Evolutionary conservation across 2,888 invertebrate species (phyloP), one percentile per base, ranked within the genome.

Genomic region (Eulithis testata): DNA sequence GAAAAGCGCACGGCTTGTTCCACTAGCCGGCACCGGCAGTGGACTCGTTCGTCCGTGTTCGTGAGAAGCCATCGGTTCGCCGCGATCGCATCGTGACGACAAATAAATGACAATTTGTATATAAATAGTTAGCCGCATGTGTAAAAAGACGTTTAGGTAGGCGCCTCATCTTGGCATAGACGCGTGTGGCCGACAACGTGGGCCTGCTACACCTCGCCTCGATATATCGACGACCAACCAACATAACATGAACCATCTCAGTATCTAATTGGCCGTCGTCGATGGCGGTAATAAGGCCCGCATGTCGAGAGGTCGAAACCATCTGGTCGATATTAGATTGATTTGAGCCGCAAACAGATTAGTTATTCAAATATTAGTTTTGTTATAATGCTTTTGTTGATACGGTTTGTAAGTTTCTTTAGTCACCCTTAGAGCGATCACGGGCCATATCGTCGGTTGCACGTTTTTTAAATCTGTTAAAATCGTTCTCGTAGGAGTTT

Each of bases 11-110:
- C 90, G 91, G 90, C 90, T 89, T 89, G 84, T 89, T 85, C 86
- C 47, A 47, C 82, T 85, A 87, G 85, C 88, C 90, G 88, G 90
- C 89, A 90, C 88, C 53, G 47, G 84, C 88, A 90, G 91, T 90
- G 90, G 90, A 31, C 86, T 84, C n/a, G 60, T 12, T 37, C 87
- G 85, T 87, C 88, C 86, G 82, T 90, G 91, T 90, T 91, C 91
- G 91, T 90, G 92, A 89, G 90, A 90, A 90, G 91, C 91, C 91
- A 88, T 91, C 91, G 91, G 91, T 91, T 90, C 91, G 88, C 87
- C 91, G 92, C 91, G 90, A 88, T 80, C 83, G 85, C 88, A 89
- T 83, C 87, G 90, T 86, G 86, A 89, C 88, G 88, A 85, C 81
- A 78, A 77, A 82, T 77, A 79, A 40, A 83, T 85, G 83, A 89